Base-by-base conservation (phyloP, 1,140 invertebrate genomes). In the Eufriesea mexicana region DNA sequence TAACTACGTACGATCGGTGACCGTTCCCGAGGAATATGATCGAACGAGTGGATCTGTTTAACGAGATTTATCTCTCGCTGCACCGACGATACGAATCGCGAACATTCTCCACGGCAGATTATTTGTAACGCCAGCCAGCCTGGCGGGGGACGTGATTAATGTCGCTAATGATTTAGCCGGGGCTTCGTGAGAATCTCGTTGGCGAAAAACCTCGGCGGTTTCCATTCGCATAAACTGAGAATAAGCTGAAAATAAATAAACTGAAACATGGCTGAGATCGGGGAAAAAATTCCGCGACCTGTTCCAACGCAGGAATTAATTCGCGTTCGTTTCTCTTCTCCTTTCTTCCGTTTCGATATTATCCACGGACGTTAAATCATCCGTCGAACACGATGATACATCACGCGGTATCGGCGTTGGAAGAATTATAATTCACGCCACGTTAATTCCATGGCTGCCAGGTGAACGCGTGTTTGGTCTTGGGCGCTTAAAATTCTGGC, bases 21-120 rank as follows among this genome's bases (percentile, higher is more conserved):
- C 84, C 78, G 73, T 86, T 23, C 42, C 8, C 73, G 18, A 35
- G 28, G 25, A 59, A 67, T 72, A 57, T 61, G 84, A 86, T 83
- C 75, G 35, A 67, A 67, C 64, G 85, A 75, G 84, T 55, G 73
- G 59, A 86, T 86, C 85, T 71, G 79, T 87, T 86, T 64, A 64
- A 64, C 62, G 28, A 64, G 70, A 85, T 85, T 86, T 61, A 81
- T 62, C 62, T 64, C 73, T 62, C 12, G 49, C 79, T 67, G 51
- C 72, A 25, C 18, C 35, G 59, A 42, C 62, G 42, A 71, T 66
- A 72, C 83, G 72, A 84, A 87, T 87, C 61, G 66, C 83, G n/a
- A 70, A 51, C 59, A 61, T 74, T 76, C 61, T 55, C 42, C n/a
- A 14, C 14, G 14, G 12, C 25, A 57, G 75, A 86, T 86, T 87